Base-by-base conservation (phyloP, 2,113 vertebrate genomes). In the Numida meleagris region DNA sequence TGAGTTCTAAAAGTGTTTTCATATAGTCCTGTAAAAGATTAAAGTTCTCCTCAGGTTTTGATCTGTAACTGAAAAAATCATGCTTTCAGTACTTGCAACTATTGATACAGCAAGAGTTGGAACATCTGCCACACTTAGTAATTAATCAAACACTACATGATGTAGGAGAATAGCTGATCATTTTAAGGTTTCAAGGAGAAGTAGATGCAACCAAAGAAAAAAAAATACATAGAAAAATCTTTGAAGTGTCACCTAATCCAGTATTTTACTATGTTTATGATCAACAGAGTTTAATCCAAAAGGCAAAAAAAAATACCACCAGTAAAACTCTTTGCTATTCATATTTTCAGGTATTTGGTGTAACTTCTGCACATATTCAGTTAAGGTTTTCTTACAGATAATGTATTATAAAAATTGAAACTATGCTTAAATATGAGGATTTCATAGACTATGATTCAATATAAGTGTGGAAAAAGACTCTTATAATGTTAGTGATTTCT, bases 381-480 rank as follows among this genome's bases (percentile, higher is more conserved):
- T 75, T 50, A 50, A 50, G 48, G 23, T 50, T 58, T 67, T 59
- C 24, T 65, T 21, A 46, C 2, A 68, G 24, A 24, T 51, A 1
- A 24, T 24, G 75, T 21, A 5, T 50, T 88, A 55, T 18, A 10
- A 24, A 82, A 70, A 10, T 50, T 63, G 12, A 80, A 83, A 88
- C 14, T 51, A 38, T 6, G 6, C 43, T 27, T 15, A 74, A 50
- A 12, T 4, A 33, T 13, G 9, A 82, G 9, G 3, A 50, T 63
- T 7, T 79, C 5, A 70, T 11, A 45, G 24, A 70, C 33, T 48
- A 45, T 48, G 17, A 89, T 36, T 75, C 3, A 36, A 23, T 25
- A 3, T 2, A 1, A 58, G 2, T 3, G 3, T 21, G 8, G 4
- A 21, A 46, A 65, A 76, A 65, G 0, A 13, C 48, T 33, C 75